A percentile compares a stretch with the other conserved stretches of the same genome.
Evolutionary conservation across 2,888 invertebrate genomes (phyloP).

Genomic region (Rhamphomyia laevipes): DNA sequence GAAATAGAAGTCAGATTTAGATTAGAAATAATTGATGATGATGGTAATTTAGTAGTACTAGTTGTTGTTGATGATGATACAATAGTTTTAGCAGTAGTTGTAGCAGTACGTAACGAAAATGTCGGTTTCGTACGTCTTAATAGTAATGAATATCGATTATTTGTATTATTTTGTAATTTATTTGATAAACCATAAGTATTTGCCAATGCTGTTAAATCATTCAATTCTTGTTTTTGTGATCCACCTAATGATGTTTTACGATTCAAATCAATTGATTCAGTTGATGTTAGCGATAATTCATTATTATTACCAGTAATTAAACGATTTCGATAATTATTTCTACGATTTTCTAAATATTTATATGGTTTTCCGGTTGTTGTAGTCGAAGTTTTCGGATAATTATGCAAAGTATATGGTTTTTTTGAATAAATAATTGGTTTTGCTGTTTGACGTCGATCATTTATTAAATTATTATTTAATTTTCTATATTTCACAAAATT

Average conservation of each 20-base stretch:
- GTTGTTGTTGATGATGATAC: too few relatives aligned
- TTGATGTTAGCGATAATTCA: background rate
- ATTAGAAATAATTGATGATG: too few relatives aligned
- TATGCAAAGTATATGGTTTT: background rate
- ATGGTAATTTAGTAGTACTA: too few relatives aligned
- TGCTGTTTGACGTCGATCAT: background rate
- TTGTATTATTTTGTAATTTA: too few relatives aligned
- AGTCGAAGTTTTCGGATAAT: background rate
- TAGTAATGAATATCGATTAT: too few relatives aligned
- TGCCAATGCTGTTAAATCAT: conserved; percentile 7
- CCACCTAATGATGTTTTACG: background rate
- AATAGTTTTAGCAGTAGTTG: too few relatives aligned
- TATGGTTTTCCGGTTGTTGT: background rate
- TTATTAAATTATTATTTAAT: background rate
- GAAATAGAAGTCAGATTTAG: too few relatives aligned
- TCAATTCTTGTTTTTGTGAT: background rate
- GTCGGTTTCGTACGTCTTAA: too few relatives aligned
- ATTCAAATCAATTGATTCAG: background rate
- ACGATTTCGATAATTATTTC: too few relatives aligned
- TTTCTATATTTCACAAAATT: too few relatives aligned
- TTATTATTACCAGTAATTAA: too few relatives aligned
- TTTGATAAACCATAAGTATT: conserved; percentile 3
- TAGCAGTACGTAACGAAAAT: too few relatives aligned
- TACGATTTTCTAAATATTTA: background rate
- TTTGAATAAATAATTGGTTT: conserved; percentile 2